phyloP scores from a whole-genome alignment of 2,113 vertebrate species.

The Oxyruncus cristatus region DNA sequence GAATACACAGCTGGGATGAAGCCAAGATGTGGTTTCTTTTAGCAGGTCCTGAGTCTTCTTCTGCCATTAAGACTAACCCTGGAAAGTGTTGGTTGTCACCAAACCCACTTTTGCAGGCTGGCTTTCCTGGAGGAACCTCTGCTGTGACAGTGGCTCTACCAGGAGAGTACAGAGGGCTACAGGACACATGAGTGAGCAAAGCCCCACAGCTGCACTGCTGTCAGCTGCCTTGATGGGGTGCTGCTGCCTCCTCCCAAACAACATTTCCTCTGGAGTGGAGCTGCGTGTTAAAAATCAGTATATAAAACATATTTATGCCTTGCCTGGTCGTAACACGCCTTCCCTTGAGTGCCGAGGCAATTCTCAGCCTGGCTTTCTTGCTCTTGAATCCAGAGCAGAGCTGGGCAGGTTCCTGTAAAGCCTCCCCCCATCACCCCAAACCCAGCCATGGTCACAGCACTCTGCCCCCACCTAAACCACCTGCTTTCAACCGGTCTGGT shows the following conservation, averaged over 20 bases:
- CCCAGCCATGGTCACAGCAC: neutral
- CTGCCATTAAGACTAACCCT: neutral
- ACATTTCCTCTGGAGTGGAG: neutral
- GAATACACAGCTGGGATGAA: neutral
- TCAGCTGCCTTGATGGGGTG: neutral
- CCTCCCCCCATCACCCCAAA: too few species aligned
- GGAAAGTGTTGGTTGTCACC: rapidly evolving
- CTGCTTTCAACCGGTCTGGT: neutral
- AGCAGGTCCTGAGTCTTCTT: neutral
- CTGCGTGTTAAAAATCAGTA: neutral
- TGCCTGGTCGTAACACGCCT: neutral
- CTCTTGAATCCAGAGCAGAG: neutral
- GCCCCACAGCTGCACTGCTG: neutral
- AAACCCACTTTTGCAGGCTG: neutral
- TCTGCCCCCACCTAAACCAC: neutral
- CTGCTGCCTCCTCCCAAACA: neutral
- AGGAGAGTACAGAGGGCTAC: neutral
- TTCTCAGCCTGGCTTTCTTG: neutral
- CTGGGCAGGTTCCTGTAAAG: neutral
- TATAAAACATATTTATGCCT: neutral
- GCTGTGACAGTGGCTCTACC: neutral
- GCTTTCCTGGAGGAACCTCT: neutral
- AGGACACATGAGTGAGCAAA: neutral
- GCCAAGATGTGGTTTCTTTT: neutral
- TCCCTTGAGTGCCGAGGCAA: rapidly evolving